Evolutionary conservation across 2,888 invertebrate genomes (phyloP), one percentile per base, ranked within the genome.

Genomic region (Aporophyla lueneburgensis): DNA sequence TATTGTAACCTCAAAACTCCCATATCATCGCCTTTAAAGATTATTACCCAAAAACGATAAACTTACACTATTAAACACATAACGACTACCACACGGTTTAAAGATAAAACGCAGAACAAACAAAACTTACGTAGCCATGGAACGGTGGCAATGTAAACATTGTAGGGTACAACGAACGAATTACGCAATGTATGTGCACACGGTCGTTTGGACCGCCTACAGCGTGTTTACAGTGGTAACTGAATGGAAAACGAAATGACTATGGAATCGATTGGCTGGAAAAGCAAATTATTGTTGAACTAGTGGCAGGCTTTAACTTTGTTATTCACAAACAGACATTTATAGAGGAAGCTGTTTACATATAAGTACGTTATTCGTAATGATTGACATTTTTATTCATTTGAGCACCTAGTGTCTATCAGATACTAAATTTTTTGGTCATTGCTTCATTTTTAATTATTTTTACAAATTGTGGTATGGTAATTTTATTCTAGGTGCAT

Each of bases 191-290:
- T 76, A 74, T 65, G 74, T 80, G 65, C 66, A 62, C 62, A 67
- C 53, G 66, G 54, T 67, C 81, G 77, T 77, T 71, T 71, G 69
- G 27, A 62, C 74, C 76, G 68, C 74, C 74, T 80, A 54, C 51
- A 63, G 53, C 70, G 68, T 86, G 81, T 88, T 87, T 86, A 81
- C 80, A 83, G 33, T 78, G 77, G 74, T 81, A 80, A 83, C 79
- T 78, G 69, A 82, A 86, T 82, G 76, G 80, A 78, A 81, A 86
- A 74, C 84, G 51, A 80, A 84, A 86, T 80, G 82, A 79, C 80
- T 78, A 84, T 72, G 61, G 63, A 63, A 73, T 77, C 74, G 74
- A 83, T 82, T 86, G 75, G 68, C 62, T 78, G 80, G 71, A 70
- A 80, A 84, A 88, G 71, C 74, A 74, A 80, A 86, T 86, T 71